A percentile compares a stretch with the other conserved stretches of the same genome.
Conservation (phyloP, 2,888 invertebrate species). For the Polydesmus complanatus region DNA sequence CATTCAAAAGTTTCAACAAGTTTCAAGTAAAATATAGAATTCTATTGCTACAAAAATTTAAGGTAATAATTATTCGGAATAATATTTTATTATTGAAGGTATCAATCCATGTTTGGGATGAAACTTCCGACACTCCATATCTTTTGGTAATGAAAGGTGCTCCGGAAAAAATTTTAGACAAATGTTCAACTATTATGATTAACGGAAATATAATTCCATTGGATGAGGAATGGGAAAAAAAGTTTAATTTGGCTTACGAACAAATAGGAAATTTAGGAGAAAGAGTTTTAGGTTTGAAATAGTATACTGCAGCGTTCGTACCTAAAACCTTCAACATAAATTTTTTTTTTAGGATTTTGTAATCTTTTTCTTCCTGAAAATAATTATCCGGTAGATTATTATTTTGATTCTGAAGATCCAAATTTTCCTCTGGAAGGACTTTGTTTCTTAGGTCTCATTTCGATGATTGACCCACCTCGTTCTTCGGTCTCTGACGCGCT, state of each 20-base stretch:
- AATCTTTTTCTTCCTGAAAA: slow-evolving; percentile 22
- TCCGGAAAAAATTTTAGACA: slow-evolving; percentile 39
- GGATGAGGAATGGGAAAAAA: slow-evolving; percentile 30
- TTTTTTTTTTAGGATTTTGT: slow-evolving; percentile 23
- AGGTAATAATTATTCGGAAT: not conserved
- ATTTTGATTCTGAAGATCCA: slow-evolving; percentile 28
- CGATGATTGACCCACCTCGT: slow-evolving; percentile 32
- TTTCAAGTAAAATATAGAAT: slow-evolving; percentile 27
- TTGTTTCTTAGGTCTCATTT: slow-evolving; percentile 30
- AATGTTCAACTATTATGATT: slow-evolving; percentile 31
- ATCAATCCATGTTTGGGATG: slow-evolving; percentile 36
- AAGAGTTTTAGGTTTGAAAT: slow-evolving; percentile 22
- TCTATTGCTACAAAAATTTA: too few relatives aligned
- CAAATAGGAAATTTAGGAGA: slow-evolving; percentile 23
- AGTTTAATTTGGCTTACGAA: slow-evolving; percentile 30
- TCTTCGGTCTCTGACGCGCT: slow-evolving; percentile 31
- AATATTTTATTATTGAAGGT: slow-evolving; percentile 27
- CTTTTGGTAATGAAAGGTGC: slow-evolving; percentile 40
- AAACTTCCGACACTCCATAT: slow-evolving; percentile 24
- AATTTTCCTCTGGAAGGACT: slow-evolving; percentile 28
- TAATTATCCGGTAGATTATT: slow-evolving; percentile 22
- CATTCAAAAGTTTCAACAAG: slow-evolving; percentile 35
- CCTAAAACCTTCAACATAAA: too few relatives aligned
- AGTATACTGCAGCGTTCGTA: not conserved
- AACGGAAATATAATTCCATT: slow-evolving; percentile 30